Base-by-base conservation (phyloP, 1,140 invertebrate genomes). In the Sycophaga agraensis region DNA sequence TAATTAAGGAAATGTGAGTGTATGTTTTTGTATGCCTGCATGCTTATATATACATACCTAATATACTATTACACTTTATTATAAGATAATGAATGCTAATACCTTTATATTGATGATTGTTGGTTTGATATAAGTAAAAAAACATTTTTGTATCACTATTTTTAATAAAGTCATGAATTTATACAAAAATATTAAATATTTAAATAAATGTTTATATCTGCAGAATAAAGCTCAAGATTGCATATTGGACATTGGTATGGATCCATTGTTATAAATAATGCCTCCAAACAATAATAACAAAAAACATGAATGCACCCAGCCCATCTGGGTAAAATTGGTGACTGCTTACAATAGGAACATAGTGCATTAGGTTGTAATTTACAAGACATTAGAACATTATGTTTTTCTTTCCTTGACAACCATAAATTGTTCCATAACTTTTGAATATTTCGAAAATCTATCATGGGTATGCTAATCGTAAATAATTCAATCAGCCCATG, bases 281-380 rank as follows among this genome's bases (percentile, higher is more conserved):
- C 77, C 26, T 71, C 69, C 16, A 81, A 64, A 53, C 79, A 81
- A 42, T 81, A 81, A 55, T 80, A 80, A 55, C 79, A 81, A 64
- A 78, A 81, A 24, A 80, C 48, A 58, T 81, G 77, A 19, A 69
- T 53, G 35, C 79, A 81, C 4, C 77, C 77, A 6, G 79, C 77
- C 49, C 78, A 73, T 14, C 66, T 67, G 1, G 79, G 79, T 24
- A 80, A 61, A 58, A 80, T 77, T 26, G 73, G 77, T 12, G 51
- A 58, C 46, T 80, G 71, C 5, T 64, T 45, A 53, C 79, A 81
- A 28, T 80, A 74, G 5, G 74, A 61, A 45, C 79, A 81, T 3
- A 63, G 66, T 14, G 73, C 75, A 14, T 59, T 45, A 4, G 14
- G 5, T 14, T 73, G 43, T 70, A 81, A 73, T 5, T 7, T 51